Percentiles rank a stretch among this genome's conserved stretches.
Conservation (phyloP, 2,113 vertebrate genomes). For the Bubalus kerabau region DNA sequence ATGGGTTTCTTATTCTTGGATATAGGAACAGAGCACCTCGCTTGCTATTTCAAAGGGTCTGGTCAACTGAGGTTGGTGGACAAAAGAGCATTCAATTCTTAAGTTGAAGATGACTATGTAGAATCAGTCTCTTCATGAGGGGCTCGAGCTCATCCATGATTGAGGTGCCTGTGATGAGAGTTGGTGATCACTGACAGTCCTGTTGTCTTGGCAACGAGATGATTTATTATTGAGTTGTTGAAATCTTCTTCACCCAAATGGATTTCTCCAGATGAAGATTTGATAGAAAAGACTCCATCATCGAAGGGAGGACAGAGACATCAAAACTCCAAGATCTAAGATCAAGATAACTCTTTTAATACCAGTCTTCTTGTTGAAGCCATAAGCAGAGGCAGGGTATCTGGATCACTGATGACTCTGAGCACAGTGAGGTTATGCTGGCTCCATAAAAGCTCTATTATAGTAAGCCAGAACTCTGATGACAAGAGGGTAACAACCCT, state of each 20-base stretch:
- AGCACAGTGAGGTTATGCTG: neutral
- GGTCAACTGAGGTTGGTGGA: neutral
- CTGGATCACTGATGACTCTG: neutral
- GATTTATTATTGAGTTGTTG: neutral
- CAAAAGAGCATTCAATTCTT: neutral
- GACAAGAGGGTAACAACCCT: neutral
- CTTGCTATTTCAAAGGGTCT: neutral
- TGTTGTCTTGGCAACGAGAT: neutral
- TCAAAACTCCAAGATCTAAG: neutral
- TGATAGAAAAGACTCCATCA: neutral
- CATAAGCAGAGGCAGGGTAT: neutral
- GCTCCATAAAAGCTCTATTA: neutral
- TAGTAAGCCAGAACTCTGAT: neutral
- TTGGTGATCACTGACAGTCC: accelerated
- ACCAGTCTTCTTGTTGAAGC: neutral
- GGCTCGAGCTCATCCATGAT: neutral
- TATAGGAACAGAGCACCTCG: neutral
- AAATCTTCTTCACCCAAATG: neutral
- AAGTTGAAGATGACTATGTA: accelerated
- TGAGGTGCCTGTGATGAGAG: too few species aligned
- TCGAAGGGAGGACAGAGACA: neutral
- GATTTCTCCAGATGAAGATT: neutral
- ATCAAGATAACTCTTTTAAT: neutral
- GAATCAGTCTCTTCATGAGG: neutral
- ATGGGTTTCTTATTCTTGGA: neutral